A percentile compares a stretch with the other conserved stretches of the same genome.
Evolutionary conservation across 2,888 invertebrate genomes (phyloP).

Genomic region (Scaptomyza caliginosa): DNA sequence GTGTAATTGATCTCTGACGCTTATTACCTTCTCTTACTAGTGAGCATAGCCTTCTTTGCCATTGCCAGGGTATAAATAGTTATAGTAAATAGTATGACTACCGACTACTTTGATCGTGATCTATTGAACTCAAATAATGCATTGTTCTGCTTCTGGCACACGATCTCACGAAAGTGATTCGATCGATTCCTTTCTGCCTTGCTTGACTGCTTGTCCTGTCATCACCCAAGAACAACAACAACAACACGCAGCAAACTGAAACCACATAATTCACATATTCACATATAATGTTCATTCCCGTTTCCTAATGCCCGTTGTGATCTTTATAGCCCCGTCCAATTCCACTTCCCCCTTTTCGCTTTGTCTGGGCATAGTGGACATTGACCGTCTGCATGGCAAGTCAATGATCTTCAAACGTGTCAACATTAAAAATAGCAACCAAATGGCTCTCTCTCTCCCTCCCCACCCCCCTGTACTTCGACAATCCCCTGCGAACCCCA

Average conservation of each 20-base stretch:
- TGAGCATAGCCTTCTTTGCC: too few species aligned
- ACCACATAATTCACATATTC: constrained; percentile 68
- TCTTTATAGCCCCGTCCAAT: too few species aligned
- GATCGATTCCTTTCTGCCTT: constrained; percentile 41
- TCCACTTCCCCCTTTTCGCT: constrained; percentile 6
- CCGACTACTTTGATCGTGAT: constrained; percentile 53
- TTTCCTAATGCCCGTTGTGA: constrained; percentile 24
- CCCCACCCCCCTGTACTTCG: neutral
- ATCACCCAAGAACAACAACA: constrained; percentile 30
- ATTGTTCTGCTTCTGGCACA: constrained; percentile 62
- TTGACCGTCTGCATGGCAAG: constrained; percentile 72
- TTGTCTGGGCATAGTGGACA: constrained; percentile 66
- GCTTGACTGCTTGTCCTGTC: constrained; percentile 34
- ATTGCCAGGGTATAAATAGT: too few species aligned
- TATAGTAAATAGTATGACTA: too few species aligned
- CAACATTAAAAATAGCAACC: constrained; percentile 77
- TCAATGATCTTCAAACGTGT: constrained; percentile 79
- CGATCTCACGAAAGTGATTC: constrained; percentile 49
- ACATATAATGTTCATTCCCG: constrained; percentile 32
- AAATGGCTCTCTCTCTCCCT: constrained; percentile 66
- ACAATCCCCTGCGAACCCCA: constrained; percentile 19
- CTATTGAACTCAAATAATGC: constrained; percentile 58
- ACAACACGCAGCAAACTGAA: constrained; percentile 40
- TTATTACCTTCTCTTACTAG: too few species aligned
- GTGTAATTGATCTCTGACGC: too few species aligned